phyloP scores from a whole-genome alignment of 1,140 invertebrate species.

The Sinonovacula constricta region DNA sequence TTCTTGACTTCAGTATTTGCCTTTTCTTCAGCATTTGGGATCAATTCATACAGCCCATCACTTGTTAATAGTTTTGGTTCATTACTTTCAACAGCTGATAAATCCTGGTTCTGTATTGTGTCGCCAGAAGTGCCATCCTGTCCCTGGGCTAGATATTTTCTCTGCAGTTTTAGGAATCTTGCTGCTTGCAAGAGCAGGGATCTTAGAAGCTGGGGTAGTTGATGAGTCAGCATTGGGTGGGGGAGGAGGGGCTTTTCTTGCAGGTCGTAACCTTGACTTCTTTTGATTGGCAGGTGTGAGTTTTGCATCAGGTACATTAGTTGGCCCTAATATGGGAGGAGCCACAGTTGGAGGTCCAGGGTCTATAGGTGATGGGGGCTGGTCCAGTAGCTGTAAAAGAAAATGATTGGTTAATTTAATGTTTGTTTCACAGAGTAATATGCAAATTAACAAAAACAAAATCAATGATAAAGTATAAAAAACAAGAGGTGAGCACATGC shows the following conservation, averaged over 20 bases:
- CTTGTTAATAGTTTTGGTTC: neutral
- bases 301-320: neutral
- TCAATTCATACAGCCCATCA: conserved; percentile 35
- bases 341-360: neutral
- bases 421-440: too few species aligned
- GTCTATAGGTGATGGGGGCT: neutral
- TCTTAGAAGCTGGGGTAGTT: conserved; percentile 16
- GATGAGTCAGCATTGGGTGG: conserved; percentile 3
- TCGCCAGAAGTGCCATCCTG: too few species aligned
- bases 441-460: too few species aligned
- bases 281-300: neutral
- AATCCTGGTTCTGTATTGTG: too few species aligned
- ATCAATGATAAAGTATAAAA: too few species aligned
- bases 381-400: too few species aligned
- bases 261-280: conserved; percentile 26
- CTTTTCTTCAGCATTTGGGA: neutral
- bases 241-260: conserved; percentile 30
- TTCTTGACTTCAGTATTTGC: neutral
- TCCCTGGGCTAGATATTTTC: too few species aligned
- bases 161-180: conserved; percentile 13
- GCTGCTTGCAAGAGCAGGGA: conserved; percentile 14
- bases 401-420: too few species aligned
- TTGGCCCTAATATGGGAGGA: too few species aligned
- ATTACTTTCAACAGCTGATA: too few species aligned
- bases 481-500: too few species aligned